A percentile compares a stretch with the other conserved stretches of the same genome.
Evolutionary conservation across 2,888 invertebrate genomes (phyloP).

Genomic region (Lymantria dispar): DNA sequence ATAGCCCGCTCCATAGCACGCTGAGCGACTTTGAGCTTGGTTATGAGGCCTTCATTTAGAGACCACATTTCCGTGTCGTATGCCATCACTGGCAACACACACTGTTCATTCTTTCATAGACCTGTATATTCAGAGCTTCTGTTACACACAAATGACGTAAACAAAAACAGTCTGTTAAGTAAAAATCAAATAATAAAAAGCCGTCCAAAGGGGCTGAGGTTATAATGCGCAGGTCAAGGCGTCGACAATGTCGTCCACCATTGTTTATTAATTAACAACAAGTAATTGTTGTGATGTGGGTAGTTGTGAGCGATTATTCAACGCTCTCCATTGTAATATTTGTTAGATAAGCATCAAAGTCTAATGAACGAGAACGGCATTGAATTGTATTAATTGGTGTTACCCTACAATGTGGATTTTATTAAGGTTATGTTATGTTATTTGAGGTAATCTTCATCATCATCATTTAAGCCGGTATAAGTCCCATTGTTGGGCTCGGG

Average conservation of each 20-base stretch:
- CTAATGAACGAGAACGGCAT: slow-evolving; percentile 11
- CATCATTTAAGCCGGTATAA: too few relatives aligned
- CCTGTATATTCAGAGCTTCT: too few relatives aligned
- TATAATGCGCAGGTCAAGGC: slow-evolving; percentile 29
- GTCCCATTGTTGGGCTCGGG: too few relatives aligned
- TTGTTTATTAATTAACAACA: slow-evolving; percentile 29
- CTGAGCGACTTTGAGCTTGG: too few relatives aligned
- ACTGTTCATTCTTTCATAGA: too few relatives aligned
- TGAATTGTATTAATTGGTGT: slow-evolving; percentile 5
- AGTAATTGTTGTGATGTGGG: slow-evolving; percentile 32
- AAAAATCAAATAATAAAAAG: background rate
- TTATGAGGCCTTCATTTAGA: too few relatives aligned
- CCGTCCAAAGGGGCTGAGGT: slow-evolving; percentile 10
- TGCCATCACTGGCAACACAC: too few relatives aligned
- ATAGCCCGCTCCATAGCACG: too few relatives aligned
- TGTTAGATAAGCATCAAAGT: slow-evolving; percentile 7
- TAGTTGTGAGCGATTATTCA: slow-evolving; percentile 21
- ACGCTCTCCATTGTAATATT: slow-evolving; percentile 13
- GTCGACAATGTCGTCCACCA: slow-evolving; percentile 31
- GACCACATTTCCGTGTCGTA: too few relatives aligned
- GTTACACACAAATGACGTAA: too few relatives aligned
- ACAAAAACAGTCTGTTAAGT: background rate
- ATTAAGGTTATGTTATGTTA: background rate
- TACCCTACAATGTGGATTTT: background rate
- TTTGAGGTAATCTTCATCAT: too few relatives aligned